Conservation (phyloP, 2,888 invertebrate genomes). For the Drosophila quinaria region DNA sequence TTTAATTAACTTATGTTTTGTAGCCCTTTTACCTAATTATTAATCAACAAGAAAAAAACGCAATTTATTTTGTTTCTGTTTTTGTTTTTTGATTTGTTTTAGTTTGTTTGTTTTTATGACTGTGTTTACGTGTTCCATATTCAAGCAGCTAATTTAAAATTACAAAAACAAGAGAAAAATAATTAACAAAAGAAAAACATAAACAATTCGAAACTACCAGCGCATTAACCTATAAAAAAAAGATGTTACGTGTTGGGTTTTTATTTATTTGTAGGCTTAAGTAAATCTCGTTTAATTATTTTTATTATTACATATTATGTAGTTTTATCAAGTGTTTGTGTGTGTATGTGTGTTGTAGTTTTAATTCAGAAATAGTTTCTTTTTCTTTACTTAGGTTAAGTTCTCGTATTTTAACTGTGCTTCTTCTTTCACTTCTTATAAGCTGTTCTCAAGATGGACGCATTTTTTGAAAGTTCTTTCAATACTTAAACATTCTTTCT, state of each 20-base stretch:
- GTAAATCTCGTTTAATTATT: slow-evolving; percentile 31
- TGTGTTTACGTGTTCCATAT: slow-evolving; percentile 14
- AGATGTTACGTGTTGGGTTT: slow-evolving; percentile 24
- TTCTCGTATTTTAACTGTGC: not conserved
- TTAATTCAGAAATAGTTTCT: slow-evolving; percentile 24
- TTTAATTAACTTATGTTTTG: slow-evolving; percentile 59
- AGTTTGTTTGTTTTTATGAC: slow-evolving; percentile 1
- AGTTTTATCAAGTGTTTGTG: slow-evolving; percentile 19
- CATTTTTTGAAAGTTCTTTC: not conserved
- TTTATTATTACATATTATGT: slow-evolving; percentile 20
- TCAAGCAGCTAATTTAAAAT: slow-evolving; percentile 64
- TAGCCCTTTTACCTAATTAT: slow-evolving; percentile 75
- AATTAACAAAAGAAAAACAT: slow-evolving; percentile 14
- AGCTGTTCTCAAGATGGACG: not conserved
- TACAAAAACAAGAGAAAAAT: slow-evolving; percentile 50
- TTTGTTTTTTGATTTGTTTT: slow-evolving; percentile 4
- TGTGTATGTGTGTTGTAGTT: slow-evolving; percentile 12
- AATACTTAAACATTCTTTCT: not conserved
- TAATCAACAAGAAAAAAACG: slow-evolving; percentile 82
- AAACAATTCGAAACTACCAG: slow-evolving; percentile 57
- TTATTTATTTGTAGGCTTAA: slow-evolving; percentile 45
- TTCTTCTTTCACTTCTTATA: not conserved
- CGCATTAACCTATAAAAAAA: slow-evolving; percentile 69
- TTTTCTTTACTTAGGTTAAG: slow-evolving; percentile 4
- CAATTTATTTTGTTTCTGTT: slow-evolving; percentile 35